A percentile compares a stretch with the other conserved stretches of the same genome.
phyloP scores from a whole-genome alignment of 2,888 invertebrate genomes.

The Anoncus sp. region DNA sequence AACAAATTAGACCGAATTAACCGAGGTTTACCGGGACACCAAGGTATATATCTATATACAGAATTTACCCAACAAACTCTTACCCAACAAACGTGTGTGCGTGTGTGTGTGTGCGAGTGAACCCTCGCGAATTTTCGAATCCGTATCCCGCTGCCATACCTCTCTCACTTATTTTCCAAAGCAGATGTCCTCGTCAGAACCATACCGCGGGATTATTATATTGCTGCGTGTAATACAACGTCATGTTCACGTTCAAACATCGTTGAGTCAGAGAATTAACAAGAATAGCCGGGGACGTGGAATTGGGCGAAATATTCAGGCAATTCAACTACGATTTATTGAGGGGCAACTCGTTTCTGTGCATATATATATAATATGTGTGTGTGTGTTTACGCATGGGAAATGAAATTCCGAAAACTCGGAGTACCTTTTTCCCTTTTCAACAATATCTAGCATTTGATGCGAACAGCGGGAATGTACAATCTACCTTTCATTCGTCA shows the following conservation, averaged over 20 bases:
- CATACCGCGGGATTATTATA: slow-evolving; percentile 22
- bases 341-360: slow-evolving; percentile 35
- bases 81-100: background rate
- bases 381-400: background rate
- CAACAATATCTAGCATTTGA: slow-evolving; percentile 31
- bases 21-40: slow-evolving; percentile 77
- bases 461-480: slow-evolving; percentile 1
- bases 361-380: slow-evolving; percentile 15
- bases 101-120: slow-evolving; percentile 55
- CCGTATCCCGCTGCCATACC: slow-evolving; percentile 24
- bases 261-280: slow-evolving; percentile 17
- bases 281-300: slow-evolving; percentile 26
- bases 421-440: slow-evolving; percentile 24
- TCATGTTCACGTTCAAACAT: slow-evolving; percentile 44
- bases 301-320: slow-evolving; percentile 62
- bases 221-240: background rate
- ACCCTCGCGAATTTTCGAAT: slow-evolving; percentile 60
- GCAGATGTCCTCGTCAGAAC: slow-evolving; percentile 42
- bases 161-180: slow-evolving; percentile 46
- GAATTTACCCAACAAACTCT: slow-evolving; percentile 21
- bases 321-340: slow-evolving; percentile 62
- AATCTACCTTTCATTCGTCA: background rate
- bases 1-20: slow-evolving; percentile 81
- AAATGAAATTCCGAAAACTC: slow-evolving; percentile 49
- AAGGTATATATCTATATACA: slow-evolving; percentile 50